Evolutionary conservation across 92 coral and sea anemone species (phyloP).

Genomic region (Epizoanthus fatuus): DNA sequence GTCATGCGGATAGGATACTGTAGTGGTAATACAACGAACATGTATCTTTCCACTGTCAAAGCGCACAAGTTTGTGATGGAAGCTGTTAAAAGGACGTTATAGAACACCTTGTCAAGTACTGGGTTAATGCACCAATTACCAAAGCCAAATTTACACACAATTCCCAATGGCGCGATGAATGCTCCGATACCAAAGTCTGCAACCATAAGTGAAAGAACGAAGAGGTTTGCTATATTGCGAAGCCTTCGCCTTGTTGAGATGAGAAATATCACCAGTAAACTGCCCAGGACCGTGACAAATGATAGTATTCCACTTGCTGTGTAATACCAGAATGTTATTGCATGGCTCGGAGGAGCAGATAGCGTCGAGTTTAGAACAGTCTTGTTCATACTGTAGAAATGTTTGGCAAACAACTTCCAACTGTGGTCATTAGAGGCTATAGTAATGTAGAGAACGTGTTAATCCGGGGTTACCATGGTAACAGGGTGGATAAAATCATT

Average conservation of each 20-base stretch:
- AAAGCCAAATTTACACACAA: background rate
- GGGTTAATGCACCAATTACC: conserved; percentile 15
- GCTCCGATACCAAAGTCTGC: conserved; percentile 29
- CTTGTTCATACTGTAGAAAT: background rate
- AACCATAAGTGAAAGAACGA: conserved; percentile 39
- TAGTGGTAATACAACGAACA: conserved; percentile 20
- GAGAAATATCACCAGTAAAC: conserved; percentile 20
- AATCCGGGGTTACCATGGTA: background rate
- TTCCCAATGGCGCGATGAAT: conserved; percentile 18
- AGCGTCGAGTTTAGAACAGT: background rate
- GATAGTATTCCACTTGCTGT: background rate
- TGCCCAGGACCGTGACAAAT: conserved; percentile 16
- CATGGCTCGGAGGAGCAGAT: background rate
- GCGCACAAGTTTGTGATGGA: conserved; percentile 36
- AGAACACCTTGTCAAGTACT: conserved; percentile 8
- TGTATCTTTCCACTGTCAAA: conserved; percentile 27
- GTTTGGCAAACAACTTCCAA: background rate
- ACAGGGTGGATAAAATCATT: too few species aligned
- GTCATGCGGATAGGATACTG: conserved; percentile 12
- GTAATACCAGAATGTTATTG: conserved; percentile 19
- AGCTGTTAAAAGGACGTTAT: conserved; percentile 22
- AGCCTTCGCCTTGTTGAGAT: conserved; percentile 29
- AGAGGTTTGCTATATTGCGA: conserved; percentile 22
- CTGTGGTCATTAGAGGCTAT: background rate
- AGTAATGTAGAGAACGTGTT: background rate